Conservation (phyloP, 2,113 vertebrate genomes). For the Thalassarche chlororhynchos region DNA sequence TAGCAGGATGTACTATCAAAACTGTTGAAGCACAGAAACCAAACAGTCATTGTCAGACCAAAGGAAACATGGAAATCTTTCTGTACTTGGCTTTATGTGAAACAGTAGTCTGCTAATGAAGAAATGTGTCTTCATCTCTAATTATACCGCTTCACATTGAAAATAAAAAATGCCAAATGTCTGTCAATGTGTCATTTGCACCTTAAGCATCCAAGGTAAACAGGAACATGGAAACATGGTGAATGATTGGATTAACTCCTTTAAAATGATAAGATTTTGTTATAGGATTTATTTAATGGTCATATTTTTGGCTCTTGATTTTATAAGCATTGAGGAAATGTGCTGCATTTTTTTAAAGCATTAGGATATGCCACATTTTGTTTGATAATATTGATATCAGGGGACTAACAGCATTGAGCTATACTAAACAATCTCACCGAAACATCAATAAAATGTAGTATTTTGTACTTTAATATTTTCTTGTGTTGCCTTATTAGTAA, state of each 20-base stretch:
- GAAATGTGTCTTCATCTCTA: background rate
- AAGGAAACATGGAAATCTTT: background rate
- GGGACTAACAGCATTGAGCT: background rate
- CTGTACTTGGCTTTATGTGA: background rate
- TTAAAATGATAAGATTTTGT: background rate
- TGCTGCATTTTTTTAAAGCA: background rate
- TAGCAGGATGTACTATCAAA: background rate
- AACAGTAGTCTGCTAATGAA: background rate
- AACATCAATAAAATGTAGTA: slow-evolving; percentile 4
- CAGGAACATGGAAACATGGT: background rate
- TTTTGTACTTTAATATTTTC: background rate
- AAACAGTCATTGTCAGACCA: background rate
- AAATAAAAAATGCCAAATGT: background rate
- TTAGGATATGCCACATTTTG: background rate
- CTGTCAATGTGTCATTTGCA: background rate
- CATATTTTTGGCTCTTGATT: background rate
- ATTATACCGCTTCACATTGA: background rate
- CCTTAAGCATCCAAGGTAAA: background rate
- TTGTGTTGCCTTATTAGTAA: background rate
- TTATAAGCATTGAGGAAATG: background rate
- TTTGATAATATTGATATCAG: background rate
- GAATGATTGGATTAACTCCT: background rate
- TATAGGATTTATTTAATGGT: background rate
- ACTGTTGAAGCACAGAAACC: background rate
- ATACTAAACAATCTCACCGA: background rate